These are phyloP conservation scores for Xiphydria camelus DNA, from an alignment of 2,888 invertebrate genomes.

Conservation along the genomic window DNA sequence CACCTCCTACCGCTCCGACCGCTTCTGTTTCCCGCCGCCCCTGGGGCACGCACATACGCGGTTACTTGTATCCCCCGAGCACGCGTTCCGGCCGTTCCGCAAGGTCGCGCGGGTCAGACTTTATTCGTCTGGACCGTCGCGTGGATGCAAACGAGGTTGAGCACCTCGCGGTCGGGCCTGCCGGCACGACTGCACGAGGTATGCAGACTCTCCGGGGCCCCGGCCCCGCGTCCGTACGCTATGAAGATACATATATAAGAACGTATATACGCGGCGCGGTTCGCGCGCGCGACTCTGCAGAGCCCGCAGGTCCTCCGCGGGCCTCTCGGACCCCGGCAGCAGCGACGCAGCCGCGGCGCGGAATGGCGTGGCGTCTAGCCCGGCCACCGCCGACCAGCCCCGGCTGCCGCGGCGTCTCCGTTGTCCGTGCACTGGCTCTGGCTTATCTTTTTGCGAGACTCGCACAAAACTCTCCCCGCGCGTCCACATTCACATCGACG, in stretches of 20 bases:
- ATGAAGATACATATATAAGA: conserved; percentile 1
- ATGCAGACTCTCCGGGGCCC: conserved; percentile 22
- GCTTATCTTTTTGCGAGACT: conserved; percentile 27
- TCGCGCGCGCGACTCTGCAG: conserved; percentile 25
- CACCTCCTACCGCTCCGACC: no score
- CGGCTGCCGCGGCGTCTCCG: conserved; percentile 11
- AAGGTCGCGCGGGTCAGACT: conserved; percentile 12
- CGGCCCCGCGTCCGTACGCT: background rate
- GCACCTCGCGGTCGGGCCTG: conserved; percentile 38
- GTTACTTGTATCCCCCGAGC: no score
- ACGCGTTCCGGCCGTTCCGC: background rate
- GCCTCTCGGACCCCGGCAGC: conserved; percentile 15
- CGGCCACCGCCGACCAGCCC: conserved; percentile 25
- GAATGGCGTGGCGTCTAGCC: conserved; percentile 23
- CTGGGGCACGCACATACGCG: no score
- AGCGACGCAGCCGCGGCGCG: conserved; percentile 13
- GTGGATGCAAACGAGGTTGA: conserved; percentile 48
- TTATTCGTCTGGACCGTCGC: conserved; percentile 4
- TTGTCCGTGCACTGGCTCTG: conserved; percentile 24
- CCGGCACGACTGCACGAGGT: conserved; percentile 35
- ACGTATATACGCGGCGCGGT: background rate
- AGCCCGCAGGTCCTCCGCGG: conserved; percentile 4
- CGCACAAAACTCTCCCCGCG: conserved; percentile 17
- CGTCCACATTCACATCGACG: conserved; percentile 9
- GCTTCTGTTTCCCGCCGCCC: no score